Evolutionary conservation across 2,797 vertebrate species (phyloP).

Genomic region (Gobio occitaniae): DNA sequence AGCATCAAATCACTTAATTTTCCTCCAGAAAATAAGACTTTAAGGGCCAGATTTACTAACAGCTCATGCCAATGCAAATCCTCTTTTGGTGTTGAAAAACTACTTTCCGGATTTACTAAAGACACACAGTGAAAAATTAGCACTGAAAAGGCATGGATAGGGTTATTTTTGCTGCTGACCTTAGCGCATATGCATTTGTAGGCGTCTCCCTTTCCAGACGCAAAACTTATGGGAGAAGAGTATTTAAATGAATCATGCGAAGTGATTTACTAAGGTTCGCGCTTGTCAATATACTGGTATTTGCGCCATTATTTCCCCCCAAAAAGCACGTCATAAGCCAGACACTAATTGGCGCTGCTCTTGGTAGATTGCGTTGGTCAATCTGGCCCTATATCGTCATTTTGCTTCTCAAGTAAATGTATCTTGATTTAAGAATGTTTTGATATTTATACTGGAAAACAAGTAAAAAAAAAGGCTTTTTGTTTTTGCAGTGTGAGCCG

Average conservation of each 20-base stretch:
- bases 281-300: background rate
- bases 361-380: no score
- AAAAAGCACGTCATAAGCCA: no score
- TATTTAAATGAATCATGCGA: no score
- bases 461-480: background rate
- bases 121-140: background rate
- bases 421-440: background rate
- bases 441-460: background rate
- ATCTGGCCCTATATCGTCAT: background rate
- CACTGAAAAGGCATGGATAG: background rate
- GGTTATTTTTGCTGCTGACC: background rate
- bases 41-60: background rate
- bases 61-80: background rate
- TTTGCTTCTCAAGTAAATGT: background rate
- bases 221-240: background rate
- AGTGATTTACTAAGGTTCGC: background rate
- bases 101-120: background rate
- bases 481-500: background rate
- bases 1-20: background rate
- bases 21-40: no score
- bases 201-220: background rate
- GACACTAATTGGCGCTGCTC: no score
- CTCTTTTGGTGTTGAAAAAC: background rate
- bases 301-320: background rate
- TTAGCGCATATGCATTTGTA: background rate